These are phyloP conservation scores for Campylorhamphus procurvoides DNA, from an alignment of 2,113 vertebrate species.

Conservation along the genomic window DNA sequence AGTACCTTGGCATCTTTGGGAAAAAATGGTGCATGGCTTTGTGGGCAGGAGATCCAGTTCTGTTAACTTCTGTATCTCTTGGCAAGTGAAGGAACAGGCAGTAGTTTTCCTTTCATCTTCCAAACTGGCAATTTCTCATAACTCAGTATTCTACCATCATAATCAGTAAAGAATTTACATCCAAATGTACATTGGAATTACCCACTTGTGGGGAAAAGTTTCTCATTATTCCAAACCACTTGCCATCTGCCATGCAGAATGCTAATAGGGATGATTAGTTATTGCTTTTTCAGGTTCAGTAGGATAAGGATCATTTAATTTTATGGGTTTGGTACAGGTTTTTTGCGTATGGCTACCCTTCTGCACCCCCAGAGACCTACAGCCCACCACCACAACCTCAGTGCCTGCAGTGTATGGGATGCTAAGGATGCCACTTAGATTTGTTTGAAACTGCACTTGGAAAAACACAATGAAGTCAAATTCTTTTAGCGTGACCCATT, in stretches of 20 bases:
- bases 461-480: neutral
- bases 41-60: conserved; percentile 46
- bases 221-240: conserved; percentile 35
- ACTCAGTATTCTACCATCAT: conserved; percentile 11
- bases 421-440: neutral
- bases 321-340: neutral
- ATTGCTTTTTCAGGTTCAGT: neutral
- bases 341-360: neutral
- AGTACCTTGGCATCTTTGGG: conserved; percentile 47
- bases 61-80: conserved; percentile 45
- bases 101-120: conserved; percentile 52
- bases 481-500: neutral
- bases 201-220: conserved; percentile 24
- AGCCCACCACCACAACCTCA: neutral
- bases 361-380: neutral
- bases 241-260: conserved; percentile 40
- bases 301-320: neutral
- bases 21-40: conserved; percentile 32
- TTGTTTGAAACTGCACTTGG: neutral
- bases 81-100: conserved; percentile 28
- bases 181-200: conserved; percentile 36
- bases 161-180: conserved; percentile 37
- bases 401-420: neutral
- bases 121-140: conserved; percentile 35
- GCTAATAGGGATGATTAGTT: conserved; percentile 17